Percentiles rank a stretch among this genome's conserved stretches.
These are phyloP conservation scores for Trachelus iudaicus DNA, from an alignment of 2,888 invertebrate genomes.

Conservation along the genomic window DNA sequence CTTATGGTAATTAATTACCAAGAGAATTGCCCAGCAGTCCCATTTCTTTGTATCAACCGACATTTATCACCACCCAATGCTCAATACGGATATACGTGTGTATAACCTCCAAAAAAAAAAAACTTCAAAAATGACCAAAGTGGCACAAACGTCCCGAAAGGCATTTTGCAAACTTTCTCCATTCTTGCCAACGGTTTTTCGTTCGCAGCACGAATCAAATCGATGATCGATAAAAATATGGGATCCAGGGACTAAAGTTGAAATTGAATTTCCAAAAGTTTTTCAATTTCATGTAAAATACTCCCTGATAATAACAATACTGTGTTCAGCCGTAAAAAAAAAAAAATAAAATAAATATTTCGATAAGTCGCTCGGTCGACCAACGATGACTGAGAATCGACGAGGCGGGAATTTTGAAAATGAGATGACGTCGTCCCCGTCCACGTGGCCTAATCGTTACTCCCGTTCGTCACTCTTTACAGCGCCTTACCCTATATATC, in stretches of 20 bases:
- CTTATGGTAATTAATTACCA: no score
- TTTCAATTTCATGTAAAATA: background rate
- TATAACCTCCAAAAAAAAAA: background rate
- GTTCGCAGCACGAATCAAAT: conserved; percentile 18
- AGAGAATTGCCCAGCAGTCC: no score
- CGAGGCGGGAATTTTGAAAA: background rate
- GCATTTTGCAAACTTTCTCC: conserved; percentile 54
- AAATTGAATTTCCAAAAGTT: no score
- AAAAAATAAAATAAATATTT: no score
- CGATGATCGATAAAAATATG: no score
- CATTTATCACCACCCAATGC: no score
- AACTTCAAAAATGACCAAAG: conserved; percentile 10
- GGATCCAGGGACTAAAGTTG: no score
- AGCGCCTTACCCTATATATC: background rate
- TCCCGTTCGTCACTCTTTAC: background rate
- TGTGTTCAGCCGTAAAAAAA: no score
- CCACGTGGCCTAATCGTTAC: background rate
- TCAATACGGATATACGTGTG: no score
- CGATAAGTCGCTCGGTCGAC: no score
- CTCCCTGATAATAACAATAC: background rate
- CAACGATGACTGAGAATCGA: background rate
- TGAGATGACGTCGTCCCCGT: background rate
- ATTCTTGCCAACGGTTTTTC: conserved; percentile 51
- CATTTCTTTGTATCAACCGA: no score
- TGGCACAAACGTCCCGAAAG: conserved; percentile 38